Base-by-base conservation (phyloP, 2,888 invertebrate genomes). In the Aproaerema taeniolella region DNA sequence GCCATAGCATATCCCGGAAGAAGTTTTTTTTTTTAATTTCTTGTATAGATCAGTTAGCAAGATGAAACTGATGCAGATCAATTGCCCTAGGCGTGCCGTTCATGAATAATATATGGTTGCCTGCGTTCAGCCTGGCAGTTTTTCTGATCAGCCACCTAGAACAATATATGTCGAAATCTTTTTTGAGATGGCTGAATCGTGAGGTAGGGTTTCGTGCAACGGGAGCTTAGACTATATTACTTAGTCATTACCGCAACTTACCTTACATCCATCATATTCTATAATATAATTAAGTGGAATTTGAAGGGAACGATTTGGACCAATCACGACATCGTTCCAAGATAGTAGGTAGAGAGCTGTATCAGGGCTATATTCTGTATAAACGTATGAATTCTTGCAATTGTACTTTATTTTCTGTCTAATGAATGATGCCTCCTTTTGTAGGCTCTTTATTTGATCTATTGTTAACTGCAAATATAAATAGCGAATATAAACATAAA, bases 291-390 rank as follows among this genome's bases (percentile, higher is more conserved):
- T 42, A 2, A 60, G 46, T 1, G 61, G 56, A 4, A 48, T 41
- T 1, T 14, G 10, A 0, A 37, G 12, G 1, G 50, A 46, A 0
- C 57, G 35, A 1, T 32, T 12, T 2, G 53, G 54, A 2, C 53
- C 61, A 8, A 60, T 46, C 3, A 44, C 6, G 0, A 45, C 12
- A 14, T 60, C 63, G 31, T 58, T 58, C 54, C 56, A 58, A 2
- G 55, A 42, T 29, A 57, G 41, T 10, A 67, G 32, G 12, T 46
- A 39, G 5, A 60, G 15, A 1, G 54, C 40, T 2, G 41, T 24
- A 0, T 37, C 13, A n/a, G n/a, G n/a, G n/a, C n/a, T n/a, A 2
- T 33, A 20, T 17, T 53, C 30, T 11, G 42, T 33, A 8, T 16
- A 46, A 0, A 56, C 50, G 9, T 42, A 43, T 0, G 58, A 58